Evolutionary conservation across 2,797 vertebrate genomes (phyloP).

Genomic region (Chrysocyon brachyurus): DNA sequence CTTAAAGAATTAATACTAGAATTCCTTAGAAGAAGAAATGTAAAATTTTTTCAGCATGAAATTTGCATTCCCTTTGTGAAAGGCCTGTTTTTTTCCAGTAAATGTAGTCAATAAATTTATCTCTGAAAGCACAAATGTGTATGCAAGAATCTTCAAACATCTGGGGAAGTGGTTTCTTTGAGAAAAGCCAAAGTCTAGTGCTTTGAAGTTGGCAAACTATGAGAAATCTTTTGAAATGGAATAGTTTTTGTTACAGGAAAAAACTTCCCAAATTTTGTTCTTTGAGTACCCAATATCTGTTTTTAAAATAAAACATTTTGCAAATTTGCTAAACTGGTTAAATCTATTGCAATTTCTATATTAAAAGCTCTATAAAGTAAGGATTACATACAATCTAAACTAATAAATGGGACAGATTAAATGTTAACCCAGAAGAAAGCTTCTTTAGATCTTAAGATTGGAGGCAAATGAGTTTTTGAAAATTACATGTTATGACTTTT

Average conservation of each 20-base stretch:
- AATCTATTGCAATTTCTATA: background rate
- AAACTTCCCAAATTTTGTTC: slow-evolving; percentile 24
- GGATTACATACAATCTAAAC: background rate
- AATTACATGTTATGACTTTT: background rate
- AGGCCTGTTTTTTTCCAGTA: slow-evolving; percentile 37
- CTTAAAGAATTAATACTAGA: slow-evolving; percentile 65
- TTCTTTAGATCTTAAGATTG: background rate
- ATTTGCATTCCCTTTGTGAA: slow-evolving; percentile 71
- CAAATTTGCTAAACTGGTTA: background rate
- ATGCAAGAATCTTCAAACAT: slow-evolving; percentile 47
- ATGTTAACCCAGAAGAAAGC: background rate
- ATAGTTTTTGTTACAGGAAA: slow-evolving; percentile 57
- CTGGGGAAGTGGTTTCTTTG: slow-evolving; percentile 67
- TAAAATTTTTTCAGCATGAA: slow-evolving; percentile 57
- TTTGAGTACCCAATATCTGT: background rate
- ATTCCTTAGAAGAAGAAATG: slow-evolving; percentile 47
- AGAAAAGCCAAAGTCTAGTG: slow-evolving; percentile 69
- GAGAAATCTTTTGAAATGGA: slow-evolving; percentile 67
- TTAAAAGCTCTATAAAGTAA: background rate
- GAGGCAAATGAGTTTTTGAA: background rate
- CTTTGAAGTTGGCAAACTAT: slow-evolving; percentile 63
- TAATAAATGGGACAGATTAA: background rate
- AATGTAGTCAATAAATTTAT: slow-evolving; percentile 73
- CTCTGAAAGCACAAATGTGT: slow-evolving; percentile 70
- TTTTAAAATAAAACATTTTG: background rate